Conservation (phyloP, 2,113 vertebrate species). For the Pteruthius melanotis region DNA sequence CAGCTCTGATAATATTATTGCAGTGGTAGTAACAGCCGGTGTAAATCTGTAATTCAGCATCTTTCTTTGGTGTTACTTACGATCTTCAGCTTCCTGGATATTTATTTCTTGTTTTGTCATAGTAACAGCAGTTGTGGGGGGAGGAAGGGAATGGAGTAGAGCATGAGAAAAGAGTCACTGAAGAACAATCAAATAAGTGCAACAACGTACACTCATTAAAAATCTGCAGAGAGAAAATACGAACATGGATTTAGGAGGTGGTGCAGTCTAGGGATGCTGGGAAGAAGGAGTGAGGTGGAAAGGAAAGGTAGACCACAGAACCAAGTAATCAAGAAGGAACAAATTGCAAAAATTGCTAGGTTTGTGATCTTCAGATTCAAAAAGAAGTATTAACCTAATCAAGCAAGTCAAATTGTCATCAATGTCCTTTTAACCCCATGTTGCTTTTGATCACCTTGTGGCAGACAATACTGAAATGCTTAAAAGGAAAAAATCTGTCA, state of each 20-base stretch:
- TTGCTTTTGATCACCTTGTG: neutral
- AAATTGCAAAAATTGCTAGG: neutral
- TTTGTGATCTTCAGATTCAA: neutral
- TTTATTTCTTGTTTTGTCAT: constrained; percentile 54
- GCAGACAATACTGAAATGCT: neutral
- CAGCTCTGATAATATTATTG: neutral
- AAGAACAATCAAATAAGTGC: constrained; percentile 14
- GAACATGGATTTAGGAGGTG: constrained; percentile 29
- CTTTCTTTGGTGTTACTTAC: constrained; percentile 9
- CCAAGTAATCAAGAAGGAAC: neutral
- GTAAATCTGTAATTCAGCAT: neutral
- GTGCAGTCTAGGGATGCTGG: neutral
- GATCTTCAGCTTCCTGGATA: constrained; percentile 31
- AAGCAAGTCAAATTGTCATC: neutral
- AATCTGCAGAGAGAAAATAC: constrained; percentile 34
- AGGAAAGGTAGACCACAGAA: neutral
- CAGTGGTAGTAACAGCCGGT: neutral
- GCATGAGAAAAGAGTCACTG: neutral
- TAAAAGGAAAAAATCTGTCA: neutral
- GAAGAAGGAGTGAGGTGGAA: neutral
- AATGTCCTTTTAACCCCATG: neutral
- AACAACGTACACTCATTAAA: constrained; percentile 2
- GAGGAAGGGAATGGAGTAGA: neutral
- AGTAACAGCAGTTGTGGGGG: neutral
- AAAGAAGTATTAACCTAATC: neutral